phyloP scores from a whole-genome alignment of 2,888 invertebrate genomes.

The Cepaea hortensis region DNA sequence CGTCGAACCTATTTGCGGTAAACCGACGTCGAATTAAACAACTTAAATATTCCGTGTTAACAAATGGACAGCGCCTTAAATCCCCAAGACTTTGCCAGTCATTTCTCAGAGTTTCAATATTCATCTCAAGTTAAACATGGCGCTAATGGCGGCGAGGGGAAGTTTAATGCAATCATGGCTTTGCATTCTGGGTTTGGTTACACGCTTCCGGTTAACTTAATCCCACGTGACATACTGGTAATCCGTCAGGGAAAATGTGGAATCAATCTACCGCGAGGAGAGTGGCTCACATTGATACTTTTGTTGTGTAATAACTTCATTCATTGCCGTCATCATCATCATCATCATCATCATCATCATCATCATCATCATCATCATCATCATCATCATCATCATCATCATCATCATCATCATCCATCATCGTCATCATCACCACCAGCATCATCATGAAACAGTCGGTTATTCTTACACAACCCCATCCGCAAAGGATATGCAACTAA shows the following conservation, averaged over 20 bases:
- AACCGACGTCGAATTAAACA: slow-evolving; percentile 11
- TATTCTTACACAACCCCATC: too few species aligned
- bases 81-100: background rate
- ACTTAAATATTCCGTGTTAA: slow-evolving; percentile 11
- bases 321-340: too few species aligned
- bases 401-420: too few species aligned
- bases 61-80: background rate
- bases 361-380: too few species aligned
- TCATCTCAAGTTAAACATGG: slow-evolving; percentile 3
- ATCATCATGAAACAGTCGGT: too few species aligned
- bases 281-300: background rate
- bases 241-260: background rate
- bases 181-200: background rate
- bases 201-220: background rate
- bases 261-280: background rate
- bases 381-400: too few species aligned
- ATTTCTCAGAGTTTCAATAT: background rate
- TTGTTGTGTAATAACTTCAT: too few species aligned
- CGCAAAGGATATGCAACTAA: too few species aligned
- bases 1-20: slow-evolving; percentile 1
- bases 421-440: too few species aligned
- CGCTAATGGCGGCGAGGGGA: background rate
- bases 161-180: background rate
- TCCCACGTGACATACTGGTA: slow-evolving; percentile 8
- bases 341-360: too few species aligned